phyloP scores from a whole-genome alignment of 1,140 invertebrate genomes.

The Pogonognathellus flavescens region DNA sequence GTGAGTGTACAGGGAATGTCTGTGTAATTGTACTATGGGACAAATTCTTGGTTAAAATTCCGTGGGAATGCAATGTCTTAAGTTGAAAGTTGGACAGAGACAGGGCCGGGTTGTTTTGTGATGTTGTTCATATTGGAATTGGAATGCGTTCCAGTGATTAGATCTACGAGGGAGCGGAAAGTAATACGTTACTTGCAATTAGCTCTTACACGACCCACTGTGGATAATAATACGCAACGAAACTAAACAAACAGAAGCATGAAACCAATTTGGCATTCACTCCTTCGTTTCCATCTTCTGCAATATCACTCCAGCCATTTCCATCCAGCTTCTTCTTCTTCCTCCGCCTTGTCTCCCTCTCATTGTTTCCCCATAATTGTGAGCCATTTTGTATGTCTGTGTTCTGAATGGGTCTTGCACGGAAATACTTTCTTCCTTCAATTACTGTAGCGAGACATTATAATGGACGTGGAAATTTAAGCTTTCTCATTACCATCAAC shows the following conservation, averaged over 20 bases:
- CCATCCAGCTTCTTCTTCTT: neutral
- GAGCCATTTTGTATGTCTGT: neutral
- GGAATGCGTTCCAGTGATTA: neutral
- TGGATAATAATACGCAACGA: neutral
- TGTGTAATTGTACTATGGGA: too few species aligned
- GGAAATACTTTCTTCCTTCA: slow-evolving; percentile 18
- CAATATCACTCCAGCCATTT: neutral
- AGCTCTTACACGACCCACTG: neutral
- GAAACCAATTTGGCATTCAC: neutral
- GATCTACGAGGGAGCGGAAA: slow-evolving; percentile 4
- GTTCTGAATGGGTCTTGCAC: neutral
- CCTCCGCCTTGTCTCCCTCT: neutral
- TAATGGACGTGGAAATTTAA: slow-evolving; percentile 24
- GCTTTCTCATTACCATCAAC: slow-evolving; percentile 28
- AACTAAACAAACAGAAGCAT: neutral
- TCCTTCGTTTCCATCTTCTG: neutral
- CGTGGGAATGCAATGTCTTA: neutral
- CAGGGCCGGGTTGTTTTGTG: neutral
- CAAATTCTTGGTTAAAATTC: neutral
- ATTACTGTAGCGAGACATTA: slow-evolving; percentile 26
- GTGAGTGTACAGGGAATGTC: too few species aligned
- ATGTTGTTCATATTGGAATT: slow-evolving; percentile 1
- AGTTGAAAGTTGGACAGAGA: neutral
- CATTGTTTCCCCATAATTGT: neutral
- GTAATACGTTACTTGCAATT: slow-evolving; percentile 39